Evolutionary conservation across 2,888 invertebrate species (phyloP).

Genomic region (Sphecodes monilicornis): DNA sequence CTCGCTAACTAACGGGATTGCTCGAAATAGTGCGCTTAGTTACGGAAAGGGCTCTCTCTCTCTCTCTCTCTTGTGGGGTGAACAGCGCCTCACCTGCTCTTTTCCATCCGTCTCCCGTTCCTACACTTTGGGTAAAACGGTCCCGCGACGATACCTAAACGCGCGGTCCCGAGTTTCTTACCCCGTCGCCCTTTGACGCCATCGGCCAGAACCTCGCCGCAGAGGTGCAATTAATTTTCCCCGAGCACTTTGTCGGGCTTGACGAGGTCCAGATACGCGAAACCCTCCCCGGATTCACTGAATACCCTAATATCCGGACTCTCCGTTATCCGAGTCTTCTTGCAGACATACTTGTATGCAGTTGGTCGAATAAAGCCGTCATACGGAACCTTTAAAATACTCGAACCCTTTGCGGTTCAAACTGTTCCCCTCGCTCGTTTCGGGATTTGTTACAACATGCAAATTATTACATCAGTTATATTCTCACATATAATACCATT

Average conservation of each 20-base stretch:
- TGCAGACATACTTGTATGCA: not conserved
- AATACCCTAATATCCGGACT: not conserved
- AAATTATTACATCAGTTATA: no score
- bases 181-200: slow-evolving; percentile 5
- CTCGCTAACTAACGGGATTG: slow-evolving; percentile 77
- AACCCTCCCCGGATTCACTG: not conserved
- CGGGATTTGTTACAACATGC: no score
- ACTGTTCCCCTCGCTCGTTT: no score
- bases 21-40: slow-evolving; percentile 72
- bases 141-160: slow-evolving; percentile 49
- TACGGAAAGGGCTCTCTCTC: slow-evolving; percentile 45
- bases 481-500: no score
- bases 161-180: slow-evolving; percentile 46
- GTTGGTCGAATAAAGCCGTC: not conserved
- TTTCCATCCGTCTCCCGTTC: not conserved
- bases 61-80: not conserved
- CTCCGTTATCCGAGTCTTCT: not conserved
- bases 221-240: slow-evolving; percentile 44
- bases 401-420: not conserved
- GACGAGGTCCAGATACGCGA: slow-evolving; percentile 18
- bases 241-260: slow-evolving; percentile 42
- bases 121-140: slow-evolving; percentile 48
- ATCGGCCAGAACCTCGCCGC: not conserved
- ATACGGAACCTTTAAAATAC: no score
- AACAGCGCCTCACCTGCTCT: not conserved